These are phyloP conservation scores for Stictocephala bisonia DNA, from an alignment of 2,888 invertebrate genomes.

Conservation along the genomic window DNA sequence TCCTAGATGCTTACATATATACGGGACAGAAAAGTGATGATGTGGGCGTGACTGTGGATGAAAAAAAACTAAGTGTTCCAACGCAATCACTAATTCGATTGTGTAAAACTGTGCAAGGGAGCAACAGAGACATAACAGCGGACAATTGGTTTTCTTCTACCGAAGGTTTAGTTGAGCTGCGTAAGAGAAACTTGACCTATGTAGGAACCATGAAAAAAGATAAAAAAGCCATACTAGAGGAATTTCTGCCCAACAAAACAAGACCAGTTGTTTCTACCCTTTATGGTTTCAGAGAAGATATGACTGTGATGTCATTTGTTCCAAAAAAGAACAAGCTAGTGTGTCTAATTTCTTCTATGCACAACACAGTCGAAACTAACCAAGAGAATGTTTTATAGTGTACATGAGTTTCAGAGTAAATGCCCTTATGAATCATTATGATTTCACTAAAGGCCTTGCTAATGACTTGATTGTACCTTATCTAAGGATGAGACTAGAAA, in stretches of 20 bases:
- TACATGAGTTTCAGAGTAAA: no score
- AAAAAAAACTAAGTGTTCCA: no score
- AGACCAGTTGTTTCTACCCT: not conserved
- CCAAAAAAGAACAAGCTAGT: slow-evolving; percentile 1
- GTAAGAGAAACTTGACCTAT: slow-evolving; percentile 7
- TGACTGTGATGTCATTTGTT: no score
- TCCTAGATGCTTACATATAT: slow-evolving; percentile 9
- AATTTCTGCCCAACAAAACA: no score
- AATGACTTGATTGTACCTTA: not conserved
- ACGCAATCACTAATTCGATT: not conserved
- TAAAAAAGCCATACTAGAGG: slow-evolving; percentile 7
- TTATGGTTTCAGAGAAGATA: slow-evolving; percentile 22
- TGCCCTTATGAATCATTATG: slow-evolving; percentile 12
- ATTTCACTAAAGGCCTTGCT: slow-evolving; percentile 30
- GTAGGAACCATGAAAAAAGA: not conserved
- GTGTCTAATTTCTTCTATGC: not conserved
- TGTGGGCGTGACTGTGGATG: not conserved
- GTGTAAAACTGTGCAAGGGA: not conserved
- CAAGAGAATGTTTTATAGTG: no score
- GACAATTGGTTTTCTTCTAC: slow-evolving; percentile 1
- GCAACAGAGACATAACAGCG: not conserved
- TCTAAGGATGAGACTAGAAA: no score
- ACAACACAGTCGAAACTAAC: no score
- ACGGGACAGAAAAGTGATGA: slow-evolving; percentile 4
- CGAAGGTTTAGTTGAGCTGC: not conserved